Base-by-base conservation (phyloP, 2,113 vertebrate species). In the Apodemus sylvaticus region DNA sequence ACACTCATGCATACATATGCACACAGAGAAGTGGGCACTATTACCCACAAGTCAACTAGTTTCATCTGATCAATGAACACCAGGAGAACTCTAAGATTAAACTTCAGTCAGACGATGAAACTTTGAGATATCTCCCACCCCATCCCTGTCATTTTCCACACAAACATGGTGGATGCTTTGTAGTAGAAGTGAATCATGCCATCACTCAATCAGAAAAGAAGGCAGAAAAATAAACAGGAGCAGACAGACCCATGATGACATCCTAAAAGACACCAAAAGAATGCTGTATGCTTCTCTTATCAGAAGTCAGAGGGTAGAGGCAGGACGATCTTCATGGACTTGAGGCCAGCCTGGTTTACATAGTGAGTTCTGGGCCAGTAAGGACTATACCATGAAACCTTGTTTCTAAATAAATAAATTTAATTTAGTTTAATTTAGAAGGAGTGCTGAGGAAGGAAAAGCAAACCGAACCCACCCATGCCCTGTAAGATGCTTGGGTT, bases 381-480 rank as follows among this genome's bases (percentile, higher is more conserved):
- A 55, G 34, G 17, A 58, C 34, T 55, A 7, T 31, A 58, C 53
- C 55, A 3, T n/a, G 20, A 82, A 24, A 42, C 13, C 7, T 19
- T 62, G n/a, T 62, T 24, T 9, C 36, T 83, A 83, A 62, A 62
- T 42, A 83, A 12, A 82, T 24, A 26, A 14, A 39, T 82, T 58
- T 58, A 58, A 7, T 58, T 78, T 77, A 17, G 8, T 51, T 55
- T 58, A 58, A 81, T 22, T 58, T 29, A 39, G 45, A 45, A 45
- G 45, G 82, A 78, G 77, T 14, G 11, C 45, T 81, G 70, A 66
- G 91, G 64, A 81, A 94, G 17, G 93, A 96, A 91, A 60, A 42
- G 83, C 71, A 82, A 96, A 89, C 85, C 42, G 90, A 96, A 2
- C 51, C 36, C 71, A n/a, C 31, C 79, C 39, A n/a, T n/a, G n/a